Evolutionary conservation across 2,888 invertebrate genomes (phyloP).

Genomic region (Dimorphilus gyrociliatus): DNA sequence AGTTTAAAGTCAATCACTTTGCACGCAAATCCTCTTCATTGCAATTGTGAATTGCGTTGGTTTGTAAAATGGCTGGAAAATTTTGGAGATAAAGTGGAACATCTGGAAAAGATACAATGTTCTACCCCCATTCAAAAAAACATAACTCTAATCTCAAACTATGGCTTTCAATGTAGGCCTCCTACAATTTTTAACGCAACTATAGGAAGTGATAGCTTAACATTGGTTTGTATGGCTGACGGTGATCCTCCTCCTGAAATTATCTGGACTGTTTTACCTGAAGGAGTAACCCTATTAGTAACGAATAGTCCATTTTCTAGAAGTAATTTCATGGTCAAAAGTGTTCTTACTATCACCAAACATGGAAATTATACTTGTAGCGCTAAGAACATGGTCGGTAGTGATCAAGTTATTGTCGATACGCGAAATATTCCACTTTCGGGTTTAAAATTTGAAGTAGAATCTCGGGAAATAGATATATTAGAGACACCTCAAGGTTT

Average conservation of each 20-base stretch:
- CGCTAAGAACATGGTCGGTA: constrained; percentile 8
- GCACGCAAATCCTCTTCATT: constrained; percentile 11
- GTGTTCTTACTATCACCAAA: constrained; percentile 5
- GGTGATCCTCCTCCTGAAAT: constrained; percentile 12
- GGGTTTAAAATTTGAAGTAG: constrained; percentile 6
- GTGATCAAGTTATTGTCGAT: constrained; percentile 8
- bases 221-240: constrained; percentile 9
- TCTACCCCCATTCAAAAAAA: constrained; percentile 8
- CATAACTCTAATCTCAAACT: constrained; percentile 7
- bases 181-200: constrained; percentile 12
- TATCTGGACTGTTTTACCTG: constrained; percentile 9
- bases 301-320: neutral
- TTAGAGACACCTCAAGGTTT: constrained; percentile 11
- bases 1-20: constrained; percentile 8
- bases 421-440: constrained; percentile 7
- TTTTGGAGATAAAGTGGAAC: constrained; percentile 3
- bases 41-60: constrained; percentile 14
- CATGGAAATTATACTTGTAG: constrained; percentile 12
- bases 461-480: constrained; percentile 10
- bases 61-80: constrained; percentile 9
- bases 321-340: neutral
- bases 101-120: constrained; percentile 6
- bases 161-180: constrained; percentile 9
- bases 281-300: neutral
- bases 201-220: constrained; percentile 8